Evolutionary conservation across 1,140 invertebrate species (phyloP).

Genomic region (Dreissena rostriformis): DNA sequence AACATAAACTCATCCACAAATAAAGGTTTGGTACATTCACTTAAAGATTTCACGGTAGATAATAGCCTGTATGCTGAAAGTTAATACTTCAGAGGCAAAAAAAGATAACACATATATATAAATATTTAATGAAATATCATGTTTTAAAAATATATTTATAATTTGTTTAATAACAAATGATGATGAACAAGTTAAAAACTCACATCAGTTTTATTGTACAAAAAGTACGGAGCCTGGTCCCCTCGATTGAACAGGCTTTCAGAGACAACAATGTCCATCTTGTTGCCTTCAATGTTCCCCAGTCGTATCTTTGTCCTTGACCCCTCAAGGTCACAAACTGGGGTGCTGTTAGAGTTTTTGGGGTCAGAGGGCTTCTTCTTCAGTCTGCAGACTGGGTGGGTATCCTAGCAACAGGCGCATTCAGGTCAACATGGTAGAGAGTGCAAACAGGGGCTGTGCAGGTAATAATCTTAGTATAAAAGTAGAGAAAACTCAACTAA

Average conservation of each 20-base stretch:
- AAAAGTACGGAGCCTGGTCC: slow-evolving; percentile 9
- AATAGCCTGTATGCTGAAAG: too few relatives aligned
- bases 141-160: too few relatives aligned
- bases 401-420: background rate
- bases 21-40: too few relatives aligned
- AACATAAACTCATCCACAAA: too few relatives aligned
- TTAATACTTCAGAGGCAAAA: too few relatives aligned
- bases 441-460: too few relatives aligned
- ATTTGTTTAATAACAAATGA: background rate
- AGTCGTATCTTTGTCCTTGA: background rate
- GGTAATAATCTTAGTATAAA: too few relatives aligned
- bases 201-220: slow-evolving; percentile 7
- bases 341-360: background rate
- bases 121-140: too few relatives aligned
- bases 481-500: too few relatives aligned
- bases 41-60: too few relatives aligned
- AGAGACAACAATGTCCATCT: background rate
- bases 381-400: slow-evolving; percentile 16
- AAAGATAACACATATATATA: too few relatives aligned
- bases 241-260: slow-evolving; percentile 3
- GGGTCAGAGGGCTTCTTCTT: background rate
- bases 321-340: slow-evolving; percentile 13
- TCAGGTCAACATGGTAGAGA: too few relatives aligned
- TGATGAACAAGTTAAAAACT: slow-evolving; percentile 8
- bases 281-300: background rate